Evolutionary conservation across 2,113 vertebrate genomes (phyloP).

Genomic region (Zootoca vivipara): DNA sequence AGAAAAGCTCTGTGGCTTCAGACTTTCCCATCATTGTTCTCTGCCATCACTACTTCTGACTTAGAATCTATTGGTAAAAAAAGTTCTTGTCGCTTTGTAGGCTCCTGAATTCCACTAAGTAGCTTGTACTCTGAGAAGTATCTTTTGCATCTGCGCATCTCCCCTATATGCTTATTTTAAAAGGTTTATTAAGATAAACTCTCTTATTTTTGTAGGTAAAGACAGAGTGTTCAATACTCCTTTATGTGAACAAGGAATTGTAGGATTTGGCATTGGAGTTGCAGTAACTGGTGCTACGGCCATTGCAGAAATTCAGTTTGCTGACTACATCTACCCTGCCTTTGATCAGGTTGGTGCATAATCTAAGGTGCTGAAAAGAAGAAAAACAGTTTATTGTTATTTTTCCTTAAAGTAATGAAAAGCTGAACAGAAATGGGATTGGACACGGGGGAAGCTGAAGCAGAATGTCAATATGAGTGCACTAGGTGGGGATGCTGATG

Average conservation of each 20-base stretch:
- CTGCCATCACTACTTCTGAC: not conserved
- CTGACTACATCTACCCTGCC: constrained; percentile 97
- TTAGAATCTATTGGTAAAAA: not conserved
- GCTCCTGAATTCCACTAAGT: not conserved
- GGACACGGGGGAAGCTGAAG: not conserved
- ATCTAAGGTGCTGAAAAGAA: not conserved
- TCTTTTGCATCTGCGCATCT: not conserved
- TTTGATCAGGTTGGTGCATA: constrained; percentile 92
- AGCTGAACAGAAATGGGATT: not conserved
- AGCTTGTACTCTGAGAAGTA: not conserved
- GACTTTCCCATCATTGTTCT: not conserved
- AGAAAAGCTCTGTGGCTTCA: not conserved
- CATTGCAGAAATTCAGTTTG: constrained; percentile 98
- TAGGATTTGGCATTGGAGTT: constrained; percentile 95
- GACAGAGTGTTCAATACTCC: constrained; percentile 98
- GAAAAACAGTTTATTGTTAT: not conserved
- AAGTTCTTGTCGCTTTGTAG: no score
- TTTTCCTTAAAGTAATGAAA: constrained; percentile 4
- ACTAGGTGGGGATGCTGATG: no score
- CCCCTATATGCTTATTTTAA: not conserved
- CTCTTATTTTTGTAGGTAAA: constrained; percentile 80
- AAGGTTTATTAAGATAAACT: constrained; percentile 1
- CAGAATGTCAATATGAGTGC: not conserved
- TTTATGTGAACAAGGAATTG: constrained; percentile 97
- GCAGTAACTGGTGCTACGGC: constrained; percentile 92